phyloP scores from a whole-genome alignment of 2,113 vertebrate species.

The Corythornis madagascariensis region DNA sequence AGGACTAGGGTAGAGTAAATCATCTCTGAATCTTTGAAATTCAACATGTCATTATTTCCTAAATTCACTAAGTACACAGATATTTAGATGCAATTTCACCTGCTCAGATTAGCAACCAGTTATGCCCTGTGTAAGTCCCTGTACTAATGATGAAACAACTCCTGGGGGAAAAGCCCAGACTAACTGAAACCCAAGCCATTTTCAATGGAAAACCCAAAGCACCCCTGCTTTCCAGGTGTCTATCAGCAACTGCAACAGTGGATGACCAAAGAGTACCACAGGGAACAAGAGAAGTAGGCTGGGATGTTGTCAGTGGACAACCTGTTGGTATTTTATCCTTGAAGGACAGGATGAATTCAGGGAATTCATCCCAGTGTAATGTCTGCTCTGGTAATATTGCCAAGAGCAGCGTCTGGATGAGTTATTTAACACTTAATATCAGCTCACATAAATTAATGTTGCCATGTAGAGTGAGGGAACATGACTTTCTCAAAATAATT shows the following conservation, averaged over 20 bases:
- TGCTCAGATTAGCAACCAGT: background rate
- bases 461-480: slow-evolving; percentile 14
- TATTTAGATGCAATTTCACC: slow-evolving; percentile 18
- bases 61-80: background rate
- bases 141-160: background rate
- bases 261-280: background rate
- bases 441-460: slow-evolving; percentile 33
- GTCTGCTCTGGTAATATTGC: background rate
- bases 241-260: background rate
- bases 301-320: background rate
- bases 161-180: background rate
- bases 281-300: background rate
- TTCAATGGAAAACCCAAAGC: background rate
- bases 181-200: background rate
- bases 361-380: slow-evolving; percentile 21
- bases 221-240: background rate
- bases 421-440: slow-evolving; percentile 53
- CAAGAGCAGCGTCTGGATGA: slow-evolving; percentile 53
- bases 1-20: background rate
- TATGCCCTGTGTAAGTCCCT: background rate
- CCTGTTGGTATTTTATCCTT: slow-evolving; percentile 25
- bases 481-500: slow-evolving; percentile 40
- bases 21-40: background rate
- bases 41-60: slow-evolving; percentile 3
- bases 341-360: slow-evolving; percentile 21